phyloP scores from a whole-genome alignment of 2,888 invertebrate genomes.

The Phasia obesa region DNA sequence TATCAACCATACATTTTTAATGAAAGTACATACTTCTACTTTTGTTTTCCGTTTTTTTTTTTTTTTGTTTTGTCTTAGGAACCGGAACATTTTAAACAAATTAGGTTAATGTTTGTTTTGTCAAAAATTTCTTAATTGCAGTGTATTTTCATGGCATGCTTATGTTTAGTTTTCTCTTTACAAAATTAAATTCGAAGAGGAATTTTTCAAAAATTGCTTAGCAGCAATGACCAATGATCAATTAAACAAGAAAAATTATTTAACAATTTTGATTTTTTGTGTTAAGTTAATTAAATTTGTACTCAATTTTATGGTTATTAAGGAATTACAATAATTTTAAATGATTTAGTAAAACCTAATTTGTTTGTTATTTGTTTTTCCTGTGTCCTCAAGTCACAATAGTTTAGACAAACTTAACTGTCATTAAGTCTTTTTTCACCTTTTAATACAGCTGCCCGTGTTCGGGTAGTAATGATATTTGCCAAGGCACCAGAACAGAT shows the following conservation, averaged over 20 bases:
- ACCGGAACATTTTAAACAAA: conserved; percentile 36
- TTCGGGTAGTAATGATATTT: no score
- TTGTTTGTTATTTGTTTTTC: no score
- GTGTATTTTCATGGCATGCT: conserved; percentile 26
- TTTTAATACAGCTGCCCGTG: no score
- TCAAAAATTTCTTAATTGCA: not conserved
- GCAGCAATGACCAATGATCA: not conserved
- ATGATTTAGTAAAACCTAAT: no score
- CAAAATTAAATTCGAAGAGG: conserved; percentile 20
- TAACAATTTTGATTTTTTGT: no score
- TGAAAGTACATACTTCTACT: conserved; percentile 16
- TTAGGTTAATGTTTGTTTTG: conserved; percentile 20
- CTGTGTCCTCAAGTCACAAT: no score
- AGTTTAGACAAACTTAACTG: no score
- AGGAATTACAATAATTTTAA: no score
- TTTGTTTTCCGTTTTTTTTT: not conserved
- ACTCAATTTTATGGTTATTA: no score
- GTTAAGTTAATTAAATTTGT: no score
- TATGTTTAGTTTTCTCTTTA: conserved; percentile 28
- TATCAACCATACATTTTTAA: conserved; percentile 41
- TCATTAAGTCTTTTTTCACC: no score
- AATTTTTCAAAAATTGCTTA: conserved; percentile 22
- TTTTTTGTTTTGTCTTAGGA: not conserved
- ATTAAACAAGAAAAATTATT: not conserved
- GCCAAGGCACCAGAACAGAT: no score